These are phyloP conservation scores for Riptortus pedestris DNA, from an alignment of 1,140 invertebrate species.

Conservation along the genomic window DNA sequence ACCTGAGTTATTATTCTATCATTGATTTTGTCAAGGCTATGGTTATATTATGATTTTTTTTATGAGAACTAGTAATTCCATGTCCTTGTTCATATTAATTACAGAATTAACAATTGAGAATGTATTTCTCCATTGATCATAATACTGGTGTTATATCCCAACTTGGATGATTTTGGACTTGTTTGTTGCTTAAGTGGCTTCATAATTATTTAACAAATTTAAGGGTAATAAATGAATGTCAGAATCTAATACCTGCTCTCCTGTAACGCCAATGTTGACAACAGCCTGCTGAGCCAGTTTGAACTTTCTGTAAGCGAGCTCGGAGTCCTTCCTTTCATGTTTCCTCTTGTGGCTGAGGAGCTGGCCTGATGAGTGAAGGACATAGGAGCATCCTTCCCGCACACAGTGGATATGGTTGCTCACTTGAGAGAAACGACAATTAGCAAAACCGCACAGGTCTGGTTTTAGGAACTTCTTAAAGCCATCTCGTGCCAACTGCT, in stretches of 20 bases:
- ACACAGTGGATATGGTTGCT: constrained; percentile 99
- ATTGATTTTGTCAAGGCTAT: too few species aligned
- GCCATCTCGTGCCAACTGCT: constrained; percentile 85
- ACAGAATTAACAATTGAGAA: too few species aligned
- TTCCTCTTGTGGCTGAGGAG: constrained; percentile 96
- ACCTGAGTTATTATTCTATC: too few species aligned
- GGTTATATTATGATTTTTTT: too few species aligned
- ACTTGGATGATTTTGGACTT: too few species aligned
- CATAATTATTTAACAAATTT: too few species aligned
- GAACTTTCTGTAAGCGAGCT: constrained; percentile 69
- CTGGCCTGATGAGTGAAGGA: constrained; percentile 89
- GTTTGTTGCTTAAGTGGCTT: too few species aligned
- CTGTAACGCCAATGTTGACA: constrained; percentile 32
- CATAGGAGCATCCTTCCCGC: constrained; percentile 85
- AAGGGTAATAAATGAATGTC: too few species aligned
- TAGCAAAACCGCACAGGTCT: constrained; percentile 80
- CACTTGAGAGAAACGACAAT: constrained; percentile 83
- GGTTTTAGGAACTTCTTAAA: constrained; percentile 99
- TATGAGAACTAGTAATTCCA: too few species aligned
- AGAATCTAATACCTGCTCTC: constrained; percentile 3
- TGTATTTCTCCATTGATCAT: too few species aligned
- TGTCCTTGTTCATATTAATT: too few species aligned
- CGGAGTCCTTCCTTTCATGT: constrained; percentile 85
- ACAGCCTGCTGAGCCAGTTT: constrained; percentile 49
- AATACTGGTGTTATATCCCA: too few species aligned